Percentiles rank a stretch among this genome's conserved stretches.
Conservation (phyloP, 2,113 vertebrate genomes). For the Hyperoodon ampullatus region DNA sequence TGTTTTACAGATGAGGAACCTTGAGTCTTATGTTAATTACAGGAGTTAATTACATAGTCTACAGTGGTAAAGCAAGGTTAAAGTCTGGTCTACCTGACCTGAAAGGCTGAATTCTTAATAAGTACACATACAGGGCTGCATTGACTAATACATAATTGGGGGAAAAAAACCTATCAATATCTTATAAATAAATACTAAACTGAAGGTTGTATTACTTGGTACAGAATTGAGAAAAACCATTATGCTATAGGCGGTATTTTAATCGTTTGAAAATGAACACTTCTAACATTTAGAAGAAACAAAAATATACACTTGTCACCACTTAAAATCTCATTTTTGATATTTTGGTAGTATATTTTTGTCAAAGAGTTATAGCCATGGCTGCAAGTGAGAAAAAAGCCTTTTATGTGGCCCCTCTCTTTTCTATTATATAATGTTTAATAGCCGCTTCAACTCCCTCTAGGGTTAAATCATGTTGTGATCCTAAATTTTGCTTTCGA, state of each 20-base stretch:
- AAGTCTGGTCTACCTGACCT: neutral
- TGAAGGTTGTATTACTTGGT: neutral
- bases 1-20: neutral
- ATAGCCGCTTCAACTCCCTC: conserved; percentile 77
- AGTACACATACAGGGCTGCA: neutral
- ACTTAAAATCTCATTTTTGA: neutral
- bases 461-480: conserved; percentile 76
- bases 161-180: neutral
- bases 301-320: neutral
- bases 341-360: neutral
- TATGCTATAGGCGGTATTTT: neutral
- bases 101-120: neutral
- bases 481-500: conserved; percentile 36
- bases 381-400: neutral
- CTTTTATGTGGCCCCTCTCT: neutral
- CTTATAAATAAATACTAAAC: neutral
- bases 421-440: conserved; percentile 45
- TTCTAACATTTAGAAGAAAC: neutral
- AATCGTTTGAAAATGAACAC: neutral
- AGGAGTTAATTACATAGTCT: neutral
- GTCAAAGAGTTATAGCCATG: neutral
- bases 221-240: neutral
- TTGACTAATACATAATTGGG: neutral
- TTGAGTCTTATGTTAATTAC: neutral
- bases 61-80: neutral